Conservation (phyloP, 2,797 vertebrate species). For the Siniperca scherzeri region DNA sequence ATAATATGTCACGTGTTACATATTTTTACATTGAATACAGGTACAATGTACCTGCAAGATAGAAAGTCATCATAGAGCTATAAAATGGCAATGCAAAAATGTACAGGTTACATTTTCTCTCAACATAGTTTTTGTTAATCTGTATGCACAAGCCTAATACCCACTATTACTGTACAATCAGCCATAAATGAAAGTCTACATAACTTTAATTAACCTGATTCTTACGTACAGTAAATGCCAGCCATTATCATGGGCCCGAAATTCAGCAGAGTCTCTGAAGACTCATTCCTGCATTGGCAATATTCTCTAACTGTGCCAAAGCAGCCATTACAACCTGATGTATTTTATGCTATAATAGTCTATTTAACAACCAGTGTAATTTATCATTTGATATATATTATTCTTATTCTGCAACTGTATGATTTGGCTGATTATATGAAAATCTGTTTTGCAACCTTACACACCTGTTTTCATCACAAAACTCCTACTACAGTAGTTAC, state of each 20-base stretch:
- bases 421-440: neutral
- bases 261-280: slow-evolving; percentile 29
- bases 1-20: neutral
- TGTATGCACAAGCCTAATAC: neutral
- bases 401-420: slow-evolving; percentile 9
- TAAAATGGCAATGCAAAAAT: neutral
- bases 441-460: neutral
- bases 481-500: neutral
- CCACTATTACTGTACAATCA: slow-evolving; percentile 7
- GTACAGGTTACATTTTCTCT: neutral
- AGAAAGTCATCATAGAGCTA: neutral
- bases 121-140: neutral
- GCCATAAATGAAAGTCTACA: slow-evolving; percentile 20
- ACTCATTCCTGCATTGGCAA: slow-evolving; percentile 30
- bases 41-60: neutral
- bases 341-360: slow-evolving; percentile 24
- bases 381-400: slow-evolving; percentile 23
- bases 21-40: neutral
- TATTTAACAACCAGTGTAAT: slow-evolving; percentile 26
- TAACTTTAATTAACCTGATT: slow-evolving; percentile 42
- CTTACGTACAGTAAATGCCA: slow-evolving; percentile 31
- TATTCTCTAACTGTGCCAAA: slow-evolving; percentile 40
- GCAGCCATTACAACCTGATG: slow-evolving; percentile 38
- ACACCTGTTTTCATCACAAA: slow-evolving; percentile 3
- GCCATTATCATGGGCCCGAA: slow-evolving; percentile 8